phyloP scores from a whole-genome alignment of 2,888 invertebrate genomes.

The Meta bourneti region DNA sequence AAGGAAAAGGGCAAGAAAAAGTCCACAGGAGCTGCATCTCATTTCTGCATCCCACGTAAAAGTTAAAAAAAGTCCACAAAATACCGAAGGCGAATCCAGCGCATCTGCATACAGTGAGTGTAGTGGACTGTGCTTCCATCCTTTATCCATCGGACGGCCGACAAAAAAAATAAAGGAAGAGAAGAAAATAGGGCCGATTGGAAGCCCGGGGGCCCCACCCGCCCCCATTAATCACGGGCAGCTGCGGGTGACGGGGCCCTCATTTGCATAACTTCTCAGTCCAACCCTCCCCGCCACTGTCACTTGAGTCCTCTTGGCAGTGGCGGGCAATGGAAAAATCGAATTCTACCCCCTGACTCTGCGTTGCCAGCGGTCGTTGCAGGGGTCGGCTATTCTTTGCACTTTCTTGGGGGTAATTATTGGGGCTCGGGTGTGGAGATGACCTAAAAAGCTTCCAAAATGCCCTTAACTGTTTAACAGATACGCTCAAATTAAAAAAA shows the following conservation, averaged over 20 bases:
- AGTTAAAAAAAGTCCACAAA: conserved; percentile 14
- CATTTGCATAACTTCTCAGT: conserved; percentile 70
- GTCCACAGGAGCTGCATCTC: background rate
- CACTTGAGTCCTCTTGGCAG: conserved; percentile 53
- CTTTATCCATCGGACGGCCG: conserved; percentile 35
- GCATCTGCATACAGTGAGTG: conserved; percentile 49
- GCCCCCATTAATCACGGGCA: conserved; percentile 75
- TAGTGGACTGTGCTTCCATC: background rate
- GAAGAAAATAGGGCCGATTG: conserved; percentile 49
- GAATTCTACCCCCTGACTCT: conserved; percentile 23
- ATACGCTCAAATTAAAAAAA: too few species aligned
- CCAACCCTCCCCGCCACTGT: conserved; percentile 25
- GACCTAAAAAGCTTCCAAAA: background rate
- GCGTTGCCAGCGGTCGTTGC: conserved; percentile 7
- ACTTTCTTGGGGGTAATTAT: conserved; percentile 28
- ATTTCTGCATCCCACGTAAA: background rate
- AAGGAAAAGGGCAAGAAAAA: background rate
- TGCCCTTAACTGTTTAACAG: too few species aligned
- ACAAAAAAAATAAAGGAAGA: conserved; percentile 18
- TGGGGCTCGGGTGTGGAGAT: background rate
- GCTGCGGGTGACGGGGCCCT: conserved; percentile 74
- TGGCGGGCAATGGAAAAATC: conserved; percentile 68
- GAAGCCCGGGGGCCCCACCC: conserved; percentile 35
- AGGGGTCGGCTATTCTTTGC: conserved; percentile 47
- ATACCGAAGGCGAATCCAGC: background rate